Percentiles rank a stretch among this genome's conserved stretches.
These are phyloP conservation scores for Smithornis capensis DNA, from an alignment of 2,113 vertebrate species.

Conservation along the genomic window DNA sequence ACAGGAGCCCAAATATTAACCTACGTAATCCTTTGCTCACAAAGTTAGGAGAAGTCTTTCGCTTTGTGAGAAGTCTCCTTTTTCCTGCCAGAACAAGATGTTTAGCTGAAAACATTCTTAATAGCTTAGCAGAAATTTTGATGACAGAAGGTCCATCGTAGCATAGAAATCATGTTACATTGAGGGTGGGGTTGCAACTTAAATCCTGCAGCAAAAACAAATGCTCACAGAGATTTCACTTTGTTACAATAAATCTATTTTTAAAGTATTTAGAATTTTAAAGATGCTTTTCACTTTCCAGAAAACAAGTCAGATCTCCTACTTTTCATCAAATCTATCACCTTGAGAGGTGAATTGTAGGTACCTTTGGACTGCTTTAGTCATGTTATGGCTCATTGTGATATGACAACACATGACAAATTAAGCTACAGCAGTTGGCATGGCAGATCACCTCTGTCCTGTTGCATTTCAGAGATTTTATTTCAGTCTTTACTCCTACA, in stretches of 20 bases:
- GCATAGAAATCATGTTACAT: neutral
- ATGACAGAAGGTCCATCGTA: neutral
- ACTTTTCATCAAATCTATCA: neutral
- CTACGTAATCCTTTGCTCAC: neutral
- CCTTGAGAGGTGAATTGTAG: neutral
- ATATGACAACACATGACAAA: neutral
- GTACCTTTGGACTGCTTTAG: neutral
- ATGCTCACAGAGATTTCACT: neutral
- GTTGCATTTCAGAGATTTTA: neutral
- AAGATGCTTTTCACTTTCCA: neutral
- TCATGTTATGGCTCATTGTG: neutral
- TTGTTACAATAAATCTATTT: neutral
- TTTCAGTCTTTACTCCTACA: neutral
- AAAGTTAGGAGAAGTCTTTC: neutral
- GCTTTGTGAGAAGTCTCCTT: neutral
- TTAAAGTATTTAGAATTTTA: neutral
- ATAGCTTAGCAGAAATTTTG: neutral
- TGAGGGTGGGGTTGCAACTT: neutral
- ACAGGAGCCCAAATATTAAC: neutral
- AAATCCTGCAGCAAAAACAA: neutral
- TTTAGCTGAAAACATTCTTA: neutral
- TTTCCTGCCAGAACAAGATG: neutral
- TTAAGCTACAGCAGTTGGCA: neutral
- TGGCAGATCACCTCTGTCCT: neutral
- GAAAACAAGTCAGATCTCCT: neutral